phyloP scores from a whole-genome alignment of 2,888 invertebrate species.

The Diachrysia chrysitis region DNA sequence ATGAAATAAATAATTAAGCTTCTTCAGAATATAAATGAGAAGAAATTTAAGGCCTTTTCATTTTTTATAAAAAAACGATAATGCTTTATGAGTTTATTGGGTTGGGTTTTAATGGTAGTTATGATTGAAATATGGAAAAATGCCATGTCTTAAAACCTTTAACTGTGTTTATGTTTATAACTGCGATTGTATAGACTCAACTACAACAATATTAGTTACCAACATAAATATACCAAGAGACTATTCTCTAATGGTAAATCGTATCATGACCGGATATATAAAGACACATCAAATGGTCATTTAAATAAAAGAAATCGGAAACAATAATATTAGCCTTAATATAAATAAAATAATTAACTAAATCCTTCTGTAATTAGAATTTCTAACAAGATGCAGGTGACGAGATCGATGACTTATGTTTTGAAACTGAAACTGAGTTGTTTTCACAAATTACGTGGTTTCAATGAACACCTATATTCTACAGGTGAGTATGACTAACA shows the following conservation, averaged over 20 bases:
- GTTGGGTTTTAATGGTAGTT: neutral
- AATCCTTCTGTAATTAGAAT: neutral
- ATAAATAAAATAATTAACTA: no score
- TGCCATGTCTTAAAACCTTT: neutral
- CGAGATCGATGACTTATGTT: slow-evolving; percentile 15
- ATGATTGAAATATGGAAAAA: neutral
- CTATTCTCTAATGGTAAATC: neutral
- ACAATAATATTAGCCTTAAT: no score
- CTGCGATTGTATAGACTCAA: neutral
- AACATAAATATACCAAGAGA: neutral
- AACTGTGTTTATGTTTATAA: neutral
- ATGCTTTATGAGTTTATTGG: neutral
- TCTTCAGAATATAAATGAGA: neutral
- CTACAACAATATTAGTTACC: neutral
- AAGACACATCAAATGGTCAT: no score
- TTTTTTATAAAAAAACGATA: neutral
- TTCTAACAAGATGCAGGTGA: neutral
- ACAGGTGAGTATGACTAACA: slow-evolving; percentile 61
- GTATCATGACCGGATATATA: no score
- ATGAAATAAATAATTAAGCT: no score
- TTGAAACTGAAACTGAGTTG: neutral
- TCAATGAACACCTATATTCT: slow-evolving; percentile 41
- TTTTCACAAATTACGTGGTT: slow-evolving; percentile 20
- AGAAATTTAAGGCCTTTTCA: neutral
- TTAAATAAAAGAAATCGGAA: no score